phyloP scores from a whole-genome alignment of 2,113 vertebrate genomes.

The Rhabdomys dilectus region DNA sequence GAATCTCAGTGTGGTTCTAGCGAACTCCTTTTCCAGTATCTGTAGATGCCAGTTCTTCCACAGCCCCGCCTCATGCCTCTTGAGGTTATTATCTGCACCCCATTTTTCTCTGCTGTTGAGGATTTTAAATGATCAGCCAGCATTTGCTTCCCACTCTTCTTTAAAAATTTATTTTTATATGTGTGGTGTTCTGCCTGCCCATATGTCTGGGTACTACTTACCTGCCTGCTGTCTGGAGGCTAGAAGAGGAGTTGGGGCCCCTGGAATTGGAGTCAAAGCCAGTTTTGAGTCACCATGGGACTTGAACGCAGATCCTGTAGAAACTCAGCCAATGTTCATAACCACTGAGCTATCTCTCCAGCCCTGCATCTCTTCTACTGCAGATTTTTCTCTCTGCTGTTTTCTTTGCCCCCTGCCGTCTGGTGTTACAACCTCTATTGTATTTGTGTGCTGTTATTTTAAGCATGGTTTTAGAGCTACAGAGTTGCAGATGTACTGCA shows the following conservation, averaged over 20 bases:
- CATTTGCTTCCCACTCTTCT: slow-evolving; percentile 5
- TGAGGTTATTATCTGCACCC: background rate
- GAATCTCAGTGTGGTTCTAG: background rate
- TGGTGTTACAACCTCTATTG: background rate
- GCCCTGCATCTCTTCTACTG: background rate
- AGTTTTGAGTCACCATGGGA: background rate
- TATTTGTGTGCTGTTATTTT: background rate
- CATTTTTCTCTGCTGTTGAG: background rate
- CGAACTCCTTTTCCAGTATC: background rate
- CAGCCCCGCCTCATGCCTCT: background rate
- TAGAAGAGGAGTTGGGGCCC: background rate
- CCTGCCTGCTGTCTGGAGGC: background rate
- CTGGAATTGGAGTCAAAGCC: background rate
- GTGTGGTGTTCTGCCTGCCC: background rate
- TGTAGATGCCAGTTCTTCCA: background rate
- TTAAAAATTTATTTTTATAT: background rate
- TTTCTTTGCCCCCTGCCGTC: background rate
- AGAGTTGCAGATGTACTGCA: background rate
- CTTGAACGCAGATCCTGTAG: background rate
- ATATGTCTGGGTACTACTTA: background rate
- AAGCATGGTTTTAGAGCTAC: background rate
- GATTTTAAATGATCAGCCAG: slow-evolving; percentile 35
- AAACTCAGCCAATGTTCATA: background rate
- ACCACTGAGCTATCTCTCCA: background rate
- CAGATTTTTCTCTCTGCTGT: slow-evolving; percentile 1